Conservation (phyloP, 64 coral and sea anemone genomes). For the Trachythela sp. region DNA sequence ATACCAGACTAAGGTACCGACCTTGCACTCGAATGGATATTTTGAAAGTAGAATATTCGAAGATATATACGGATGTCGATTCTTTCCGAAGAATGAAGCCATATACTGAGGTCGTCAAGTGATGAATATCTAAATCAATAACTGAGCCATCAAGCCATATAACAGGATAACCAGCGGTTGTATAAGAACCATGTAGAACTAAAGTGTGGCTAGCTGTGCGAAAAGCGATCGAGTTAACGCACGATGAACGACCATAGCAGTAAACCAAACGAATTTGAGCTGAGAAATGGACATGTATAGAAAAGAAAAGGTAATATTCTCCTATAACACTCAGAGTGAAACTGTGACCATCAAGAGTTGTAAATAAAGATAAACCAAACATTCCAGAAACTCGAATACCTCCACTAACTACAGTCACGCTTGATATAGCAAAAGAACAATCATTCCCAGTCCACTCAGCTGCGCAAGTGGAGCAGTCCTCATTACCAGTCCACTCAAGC, state of each 20-base stretch:
- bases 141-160: constrained; percentile 75
- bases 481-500: constrained; percentile 74
- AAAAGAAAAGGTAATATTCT: constrained; percentile 83
- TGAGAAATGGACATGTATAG: constrained; percentile 39
- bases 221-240: constrained; percentile 82
- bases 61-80: constrained; percentile 57
- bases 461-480: constrained; percentile 71
- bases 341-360: constrained; percentile 74
- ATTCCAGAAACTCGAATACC: constrained; percentile 33
- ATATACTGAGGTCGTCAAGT: constrained; percentile 28
- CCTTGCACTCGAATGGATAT: constrained; percentile 66
- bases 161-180: constrained; percentile 42
- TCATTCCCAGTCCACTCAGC: constrained; percentile 70
- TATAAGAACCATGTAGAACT: constrained; percentile 82
- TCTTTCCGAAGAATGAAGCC: constrained; percentile 54
- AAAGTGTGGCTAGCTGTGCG: constrained; percentile 53
- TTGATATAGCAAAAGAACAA: constrained; percentile 65
- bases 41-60: constrained; percentile 48
- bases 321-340: constrained; percentile 62
- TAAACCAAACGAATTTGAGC: constrained; percentile 76
- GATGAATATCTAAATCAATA: constrained; percentile 62
- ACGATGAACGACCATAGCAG: constrained; percentile 55
- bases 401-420: neutral
- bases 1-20: constrained; percentile 61
- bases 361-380: constrained; percentile 51